Base-by-base conservation (phyloP, 2,888 invertebrate species). In the Metalampra italica region DNA sequence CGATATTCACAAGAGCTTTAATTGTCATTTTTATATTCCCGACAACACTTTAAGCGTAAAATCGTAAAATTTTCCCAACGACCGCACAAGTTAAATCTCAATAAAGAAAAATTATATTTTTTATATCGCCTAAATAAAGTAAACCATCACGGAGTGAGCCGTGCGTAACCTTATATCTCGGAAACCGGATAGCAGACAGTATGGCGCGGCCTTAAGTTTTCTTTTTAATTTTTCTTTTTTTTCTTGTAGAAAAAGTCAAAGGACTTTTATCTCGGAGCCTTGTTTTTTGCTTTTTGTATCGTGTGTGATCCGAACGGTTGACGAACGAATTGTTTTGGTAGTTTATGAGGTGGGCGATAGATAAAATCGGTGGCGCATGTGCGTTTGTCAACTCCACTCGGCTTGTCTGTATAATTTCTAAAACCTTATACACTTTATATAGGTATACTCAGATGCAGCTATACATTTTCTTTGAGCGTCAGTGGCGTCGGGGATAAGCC, bases 141-240 rank as follows among this genome's bases (percentile, higher is more conserved):
- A 78, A 74, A 67, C 77, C 76, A 68, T 73, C 66, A 29, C 43
- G 68, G 64, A 69, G 68, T 67, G 68, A 77, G 73, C 68, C 66
- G 71, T 70, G 66, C 60, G 88, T 83, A 88, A 88, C 78, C 63
- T 69, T 83, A 88, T 87, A 83, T 75, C 62, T 68, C 67, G 74
- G 88, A 87, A 88, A 89, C 80, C 85, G 83, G 88, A 89, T 87
- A 85, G 82, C 83, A 89, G 88, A 89, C 88, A 85, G 88, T 86
- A 85, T 89, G 88, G 88, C 88, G 87, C 87, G 87, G 78, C 72
- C 78, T 78, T 75, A 75, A 73, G 68, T 78, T 85, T 82, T 78
- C 69, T 78, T 75, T 82, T 75, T 71, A 73, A 71, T 75, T 78
- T 77, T 72, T 59, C 62, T 70, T 66, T 71, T 78, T 82, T 75